Evolutionary conservation across 2,113 vertebrate species (phyloP), one percentile per base, ranked within the genome.

Genomic region (Scatophagus argus): DNA sequence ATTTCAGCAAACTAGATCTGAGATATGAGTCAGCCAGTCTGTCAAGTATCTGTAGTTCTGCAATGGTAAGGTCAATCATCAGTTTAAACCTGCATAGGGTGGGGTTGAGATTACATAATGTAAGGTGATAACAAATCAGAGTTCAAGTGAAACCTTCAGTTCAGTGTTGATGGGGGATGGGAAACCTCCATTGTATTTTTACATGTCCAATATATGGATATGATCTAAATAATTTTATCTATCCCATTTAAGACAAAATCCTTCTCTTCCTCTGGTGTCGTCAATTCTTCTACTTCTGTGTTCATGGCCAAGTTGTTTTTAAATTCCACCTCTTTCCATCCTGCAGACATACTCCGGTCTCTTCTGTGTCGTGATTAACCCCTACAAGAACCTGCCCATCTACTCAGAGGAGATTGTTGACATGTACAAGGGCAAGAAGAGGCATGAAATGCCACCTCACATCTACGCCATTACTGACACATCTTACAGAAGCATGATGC

Each of bases 391-490:
- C 92, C 94, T 99, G 91, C 98, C 98, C 76, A 99, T 99, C 93
- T 99, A 99, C 91, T 99, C 97, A 0, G 98, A 99, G 93, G 98
- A 99, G 93, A 99, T 99, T 1, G 96, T 99, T 68, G 98, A 99
- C 0, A 99, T 99, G 98, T 99, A 99, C 92, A 99, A 99, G 94
- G 98, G 98, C 94, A 99, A 99, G 93, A 99, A 99, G 91, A 95
- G 98, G 68, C 98, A 99, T 0, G 98, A 99, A 93, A 98, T 99
- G 97, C 98, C 98, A 0, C 98, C 98, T 44, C 98, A 99, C 86
- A 99, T 99, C 94, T 99, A 99, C 3, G 98, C 98, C 91, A 99
- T 99, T 92, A 97, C 98, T 64, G 98, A 99, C 91, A 99, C 96
- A 0, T 95, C 98, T 72, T 99, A 99, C 93, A 95, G 98, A 91